Evolutionary conservation across 35 echinoderm and acorn worm genomes (phyloP), one percentile per base, ranked within the genome.

Genomic region (Eucidaris tribuloides): DNA sequence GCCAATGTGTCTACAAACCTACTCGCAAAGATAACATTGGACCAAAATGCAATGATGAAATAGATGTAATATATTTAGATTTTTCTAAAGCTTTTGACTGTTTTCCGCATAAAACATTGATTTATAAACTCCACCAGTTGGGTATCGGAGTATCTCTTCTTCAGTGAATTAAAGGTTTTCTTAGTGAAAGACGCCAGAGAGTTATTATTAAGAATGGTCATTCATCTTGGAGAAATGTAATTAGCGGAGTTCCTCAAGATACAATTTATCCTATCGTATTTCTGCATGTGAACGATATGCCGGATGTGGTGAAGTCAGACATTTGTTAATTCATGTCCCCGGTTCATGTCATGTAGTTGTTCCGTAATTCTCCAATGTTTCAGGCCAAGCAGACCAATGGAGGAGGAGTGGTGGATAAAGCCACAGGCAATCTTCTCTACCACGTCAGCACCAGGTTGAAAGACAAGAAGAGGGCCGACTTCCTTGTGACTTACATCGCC

Each of bases 361-460:
- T 68, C 24, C 35, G 31, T 78, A 31, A 3, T 71, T 27, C 18
- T 52, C 33, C 61, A 18, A 31, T 29, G 33, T 64, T 87, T 6
- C 36, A 99, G 96, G 87, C 91, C 0, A 78, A 83, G 32, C 93
- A 93, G 43, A 45, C 57, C 7, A 92, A 92, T 58, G 84, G 84
- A 32, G 79, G 43, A 43, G 59, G 79, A 32, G 56, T 41, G 15
- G 58, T 99, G n/a, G 91, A 88, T 30, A 99, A 99, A 55, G 37
- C 86, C 66, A 65, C 85, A 55, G 96, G 96, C 14, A 90, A 57
- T n/a, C 56, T 99, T 15, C 71, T 99, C 19, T 99, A 99, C 68
- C 90, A 99, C 50, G 58, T 89, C 6, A 87, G 91, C 42, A 99
- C 96, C 17, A 79, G 96, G 37, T 79, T 91, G 29, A 93, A 93